phyloP scores from a whole-genome alignment of 2,113 vertebrate genomes.

The Calonectris borealis region DNA sequence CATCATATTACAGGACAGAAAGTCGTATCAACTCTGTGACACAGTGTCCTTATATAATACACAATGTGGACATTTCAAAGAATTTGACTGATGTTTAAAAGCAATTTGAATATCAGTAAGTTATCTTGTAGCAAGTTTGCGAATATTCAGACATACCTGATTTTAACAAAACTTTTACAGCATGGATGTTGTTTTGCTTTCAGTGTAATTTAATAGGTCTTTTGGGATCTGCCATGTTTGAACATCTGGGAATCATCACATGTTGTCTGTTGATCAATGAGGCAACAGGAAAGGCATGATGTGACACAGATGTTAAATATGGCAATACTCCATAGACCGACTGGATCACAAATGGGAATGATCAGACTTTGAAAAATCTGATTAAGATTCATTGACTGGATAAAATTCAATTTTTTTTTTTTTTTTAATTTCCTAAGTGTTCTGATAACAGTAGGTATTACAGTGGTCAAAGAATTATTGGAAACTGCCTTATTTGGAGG shows the following conservation, averaged over 20 bases:
- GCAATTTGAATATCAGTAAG: slow-evolving; percentile 1
- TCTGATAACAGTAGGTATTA: not conserved
- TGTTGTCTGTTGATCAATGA: slow-evolving; percentile 63
- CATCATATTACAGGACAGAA: not conserved
- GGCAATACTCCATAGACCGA: slow-evolving; percentile 53
- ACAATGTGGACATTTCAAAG: not conserved
- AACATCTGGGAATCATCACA: slow-evolving; percentile 74
- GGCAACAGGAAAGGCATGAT: slow-evolving; percentile 71
- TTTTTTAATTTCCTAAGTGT: not conserved
- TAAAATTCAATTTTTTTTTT: not conserved
- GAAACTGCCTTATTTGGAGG: not conserved
- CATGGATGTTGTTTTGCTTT: slow-evolving; percentile 42
- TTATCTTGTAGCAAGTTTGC: not conserved
- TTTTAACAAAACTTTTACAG: slow-evolving; percentile 10
- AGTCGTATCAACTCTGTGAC: not conserved
- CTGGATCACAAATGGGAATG: slow-evolving; percentile 57
- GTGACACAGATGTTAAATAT: slow-evolving; percentile 68
- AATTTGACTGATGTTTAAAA: not conserved
- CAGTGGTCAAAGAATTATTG: not conserved
- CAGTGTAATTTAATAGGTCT: slow-evolving; percentile 42
- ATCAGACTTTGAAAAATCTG: slow-evolving; percentile 56
- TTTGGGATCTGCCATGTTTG: slow-evolving; percentile 41
- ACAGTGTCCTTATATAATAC: not conserved
- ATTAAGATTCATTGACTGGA: slow-evolving; percentile 45
- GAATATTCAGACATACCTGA: slow-evolving; percentile 12